Evolutionary conservation across 2,797 vertebrate species (phyloP).

Genomic region (Ctenosaura bakeri): DNA sequence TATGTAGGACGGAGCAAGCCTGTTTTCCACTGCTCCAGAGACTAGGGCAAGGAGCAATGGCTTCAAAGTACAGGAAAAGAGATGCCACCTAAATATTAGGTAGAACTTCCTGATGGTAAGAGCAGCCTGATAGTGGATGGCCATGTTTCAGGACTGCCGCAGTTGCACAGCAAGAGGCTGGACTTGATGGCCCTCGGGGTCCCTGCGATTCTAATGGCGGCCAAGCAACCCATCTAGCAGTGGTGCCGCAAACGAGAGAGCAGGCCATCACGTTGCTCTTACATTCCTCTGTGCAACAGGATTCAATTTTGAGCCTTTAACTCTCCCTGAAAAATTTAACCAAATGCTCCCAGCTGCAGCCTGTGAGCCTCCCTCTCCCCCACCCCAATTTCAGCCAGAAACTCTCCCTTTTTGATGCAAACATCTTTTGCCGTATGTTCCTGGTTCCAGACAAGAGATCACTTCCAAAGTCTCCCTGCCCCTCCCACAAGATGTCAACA

Average conservation of each 20-base stretch:
- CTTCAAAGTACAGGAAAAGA: no score
- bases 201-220: no score
- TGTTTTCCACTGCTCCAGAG: no score
- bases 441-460: not conserved
- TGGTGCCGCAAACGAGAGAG: not conserved
- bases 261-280: not conserved
- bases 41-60: no score
- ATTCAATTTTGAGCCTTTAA: not conserved
- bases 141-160: no score
- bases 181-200: no score
- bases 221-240: not conserved
- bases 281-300: not conserved
- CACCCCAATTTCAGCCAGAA: not conserved
- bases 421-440: constrained; percentile 3
- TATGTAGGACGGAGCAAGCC: no score
- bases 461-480: not conserved
- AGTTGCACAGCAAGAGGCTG: no score
- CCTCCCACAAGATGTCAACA: not conserved
- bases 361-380: not conserved
- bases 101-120: no score
- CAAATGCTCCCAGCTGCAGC: constrained; percentile 32
- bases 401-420: not conserved
- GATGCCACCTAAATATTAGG: no score
- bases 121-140: no score
- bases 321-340: not conserved